Conservation (phyloP, 2,113 vertebrate genomes). For the Saccopteryx leptura region DNA sequence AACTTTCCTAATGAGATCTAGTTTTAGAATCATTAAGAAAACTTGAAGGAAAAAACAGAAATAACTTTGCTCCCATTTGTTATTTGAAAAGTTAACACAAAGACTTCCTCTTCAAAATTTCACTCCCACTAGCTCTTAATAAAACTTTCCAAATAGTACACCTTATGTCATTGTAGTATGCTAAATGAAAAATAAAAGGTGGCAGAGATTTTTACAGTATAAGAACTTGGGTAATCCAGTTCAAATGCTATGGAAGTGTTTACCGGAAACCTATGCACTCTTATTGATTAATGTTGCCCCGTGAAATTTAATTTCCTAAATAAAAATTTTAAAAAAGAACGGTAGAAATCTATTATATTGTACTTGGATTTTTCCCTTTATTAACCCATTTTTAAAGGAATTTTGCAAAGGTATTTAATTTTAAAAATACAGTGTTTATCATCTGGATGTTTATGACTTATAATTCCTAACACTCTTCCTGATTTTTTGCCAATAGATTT, state of each 20-base stretch:
- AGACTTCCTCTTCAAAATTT: not conserved
- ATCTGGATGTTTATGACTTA: not conserved
- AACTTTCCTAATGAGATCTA: constrained; percentile 2
- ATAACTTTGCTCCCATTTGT: not conserved
- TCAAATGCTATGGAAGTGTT: too few relatives aligned
- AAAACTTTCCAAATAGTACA: not conserved
- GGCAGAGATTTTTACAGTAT: not conserved
- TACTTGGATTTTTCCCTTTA: not conserved
- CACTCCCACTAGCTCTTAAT: not conserved
- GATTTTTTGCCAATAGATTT: not conserved
- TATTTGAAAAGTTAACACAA: constrained; percentile 21
- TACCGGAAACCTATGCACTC: too few relatives aligned
- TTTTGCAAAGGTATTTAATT: not conserved
- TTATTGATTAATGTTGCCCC: too few relatives aligned
- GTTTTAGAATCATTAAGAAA: constrained; percentile 25
- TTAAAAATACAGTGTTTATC: not conserved
- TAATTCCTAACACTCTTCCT: not conserved
- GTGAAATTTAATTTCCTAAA: too few relatives aligned
- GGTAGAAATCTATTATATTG: not conserved
- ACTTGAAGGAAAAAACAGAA: constrained; percentile 26
- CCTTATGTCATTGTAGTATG: not conserved
- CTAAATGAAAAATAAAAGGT: not conserved
- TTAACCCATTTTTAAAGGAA: not conserved
- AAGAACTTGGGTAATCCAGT: not conserved
- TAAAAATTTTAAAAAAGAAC: too few relatives aligned